These are phyloP conservation scores for Entomobrya multifasciata DNA, from an alignment of 2,888 invertebrate species.

Conservation along the genomic window DNA sequence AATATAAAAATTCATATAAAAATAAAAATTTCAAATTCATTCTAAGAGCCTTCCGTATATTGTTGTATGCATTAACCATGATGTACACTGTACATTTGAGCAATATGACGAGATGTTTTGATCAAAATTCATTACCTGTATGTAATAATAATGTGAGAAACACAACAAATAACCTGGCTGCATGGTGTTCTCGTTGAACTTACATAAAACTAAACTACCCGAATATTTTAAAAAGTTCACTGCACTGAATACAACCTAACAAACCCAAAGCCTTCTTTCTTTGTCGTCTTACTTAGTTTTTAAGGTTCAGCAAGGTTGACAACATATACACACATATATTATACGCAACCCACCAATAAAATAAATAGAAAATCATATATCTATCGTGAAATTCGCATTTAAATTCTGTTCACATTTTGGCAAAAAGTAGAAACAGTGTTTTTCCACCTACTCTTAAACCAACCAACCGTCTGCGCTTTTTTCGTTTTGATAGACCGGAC, in stretches of 20 bases:
- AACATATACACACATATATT: no score
- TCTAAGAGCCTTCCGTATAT: no score
- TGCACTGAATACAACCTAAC: neutral
- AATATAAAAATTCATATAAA: no score
- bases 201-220: no score
- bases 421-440: no score
- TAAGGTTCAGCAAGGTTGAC: no score
- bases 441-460: neutral
- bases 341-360: neutral
- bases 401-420: neutral
- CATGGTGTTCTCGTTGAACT: neutral
- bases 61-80: no score
- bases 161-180: neutral
- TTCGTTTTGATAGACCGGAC: neutral
- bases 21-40: no score
- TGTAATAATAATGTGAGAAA: neutral
- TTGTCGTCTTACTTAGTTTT: no score
- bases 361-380: neutral
- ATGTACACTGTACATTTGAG: no score
- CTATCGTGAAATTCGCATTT: neutral
- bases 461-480: neutral
- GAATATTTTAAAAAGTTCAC: neutral
- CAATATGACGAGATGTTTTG: no score
- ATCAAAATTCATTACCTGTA: slow-evolving; percentile 11
- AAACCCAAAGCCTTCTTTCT: neutral